Conservation (phyloP, 2,888 invertebrate genomes). For the Didymodactylos carnosus region DNA sequence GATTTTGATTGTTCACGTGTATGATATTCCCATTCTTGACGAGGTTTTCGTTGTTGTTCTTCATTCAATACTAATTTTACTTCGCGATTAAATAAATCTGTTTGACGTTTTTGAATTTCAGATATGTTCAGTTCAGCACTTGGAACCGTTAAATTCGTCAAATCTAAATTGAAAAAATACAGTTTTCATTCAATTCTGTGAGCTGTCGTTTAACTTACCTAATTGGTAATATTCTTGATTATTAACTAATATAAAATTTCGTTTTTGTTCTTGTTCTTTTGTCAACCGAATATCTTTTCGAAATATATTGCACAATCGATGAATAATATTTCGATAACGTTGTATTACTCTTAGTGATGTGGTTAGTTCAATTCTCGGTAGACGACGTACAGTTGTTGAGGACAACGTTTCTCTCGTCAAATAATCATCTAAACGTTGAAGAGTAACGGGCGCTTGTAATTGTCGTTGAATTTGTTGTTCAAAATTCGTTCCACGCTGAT, state of each 20-base stretch:
- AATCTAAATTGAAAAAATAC: too few species aligned
- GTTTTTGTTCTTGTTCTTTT: not conserved
- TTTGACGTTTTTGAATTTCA: not conserved
- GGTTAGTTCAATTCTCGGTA: not conserved
- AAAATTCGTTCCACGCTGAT: not conserved
- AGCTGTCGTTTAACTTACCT: too few species aligned
- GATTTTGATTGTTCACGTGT: too few species aligned
- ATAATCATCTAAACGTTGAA: not conserved
- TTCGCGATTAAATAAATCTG: not conserved
- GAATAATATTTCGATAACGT: not conserved
- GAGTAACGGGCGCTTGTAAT: not conserved
- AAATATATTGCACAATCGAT: not conserved
- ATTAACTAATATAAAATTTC: not conserved
- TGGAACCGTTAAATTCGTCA: not conserved
- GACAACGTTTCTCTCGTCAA: too few species aligned
- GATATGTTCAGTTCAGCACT: not conserved
- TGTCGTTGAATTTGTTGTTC: not conserved
- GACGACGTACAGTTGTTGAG: not conserved
- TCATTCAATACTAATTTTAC: too few species aligned
- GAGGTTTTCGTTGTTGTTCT: too few species aligned
- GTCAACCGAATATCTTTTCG: not conserved
- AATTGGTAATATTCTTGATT: not conserved
- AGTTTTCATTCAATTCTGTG: too few species aligned
- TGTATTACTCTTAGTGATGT: not conserved
- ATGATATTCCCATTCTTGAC: too few species aligned